These are phyloP conservation scores for Passer montanus DNA, from an alignment of 2,113 vertebrate genomes.

Conservation along the genomic window DNA sequence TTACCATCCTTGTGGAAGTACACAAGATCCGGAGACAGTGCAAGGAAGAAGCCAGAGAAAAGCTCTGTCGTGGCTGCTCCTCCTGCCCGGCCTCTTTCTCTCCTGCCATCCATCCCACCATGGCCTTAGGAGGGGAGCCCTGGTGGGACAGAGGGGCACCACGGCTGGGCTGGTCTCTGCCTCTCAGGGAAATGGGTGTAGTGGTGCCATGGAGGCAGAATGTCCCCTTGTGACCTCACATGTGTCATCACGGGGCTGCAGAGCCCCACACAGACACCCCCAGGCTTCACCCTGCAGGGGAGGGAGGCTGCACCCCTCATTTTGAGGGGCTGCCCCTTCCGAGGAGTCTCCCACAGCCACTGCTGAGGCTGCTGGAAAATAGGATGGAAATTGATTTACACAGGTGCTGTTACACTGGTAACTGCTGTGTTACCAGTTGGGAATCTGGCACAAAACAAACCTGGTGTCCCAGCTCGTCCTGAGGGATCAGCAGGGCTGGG, in stretches of 20 bases:
- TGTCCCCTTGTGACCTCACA: not conserved
- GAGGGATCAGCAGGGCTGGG: not conserved
- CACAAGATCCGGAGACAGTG: not conserved
- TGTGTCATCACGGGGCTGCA: not conserved
- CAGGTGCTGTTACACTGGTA: not conserved
- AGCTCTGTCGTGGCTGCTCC: not conserved
- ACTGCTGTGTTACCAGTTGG: not conserved
- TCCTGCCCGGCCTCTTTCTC: not conserved
- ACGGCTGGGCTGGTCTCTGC: not conserved
- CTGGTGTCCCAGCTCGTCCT: not conserved
- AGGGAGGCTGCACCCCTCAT: not conserved
- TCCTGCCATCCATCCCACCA: not conserved
- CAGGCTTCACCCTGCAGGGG: not conserved
- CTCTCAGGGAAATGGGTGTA: too few relatives aligned
- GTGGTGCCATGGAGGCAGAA: not conserved
- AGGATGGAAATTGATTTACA: accelerated
- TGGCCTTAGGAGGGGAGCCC: not conserved
- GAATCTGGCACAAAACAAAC: not conserved
- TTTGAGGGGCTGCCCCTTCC: not conserved
- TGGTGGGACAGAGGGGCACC: not conserved
- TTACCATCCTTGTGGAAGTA: not conserved
- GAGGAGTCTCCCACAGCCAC: accelerated
- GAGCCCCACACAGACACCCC: not conserved
- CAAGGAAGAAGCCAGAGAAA: not conserved
- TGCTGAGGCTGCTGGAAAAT: not conserved